Percentiles rank a stretch among this genome's conserved stretches.
phyloP scores from a whole-genome alignment of 2,797 vertebrate species.

The Podarcis lilfordi region DNA sequence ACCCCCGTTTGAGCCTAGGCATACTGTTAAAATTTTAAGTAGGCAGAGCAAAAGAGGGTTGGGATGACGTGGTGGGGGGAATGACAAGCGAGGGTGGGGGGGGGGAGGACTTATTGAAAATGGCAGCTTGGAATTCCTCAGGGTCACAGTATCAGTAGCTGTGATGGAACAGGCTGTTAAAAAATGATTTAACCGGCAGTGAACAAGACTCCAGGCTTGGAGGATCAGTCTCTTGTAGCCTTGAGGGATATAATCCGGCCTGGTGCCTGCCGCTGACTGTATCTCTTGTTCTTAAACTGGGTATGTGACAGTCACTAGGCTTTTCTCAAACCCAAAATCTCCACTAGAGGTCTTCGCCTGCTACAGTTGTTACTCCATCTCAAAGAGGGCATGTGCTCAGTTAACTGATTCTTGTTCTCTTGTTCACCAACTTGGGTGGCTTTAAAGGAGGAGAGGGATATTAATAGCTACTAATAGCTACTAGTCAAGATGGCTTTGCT shows the following conservation, averaged over 20 bases:
- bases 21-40: slow-evolving; percentile 60
- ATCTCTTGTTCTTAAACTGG: slow-evolving; percentile 47
- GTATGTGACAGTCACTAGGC: slow-evolving; percentile 54
- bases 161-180: slow-evolving; percentile 74
- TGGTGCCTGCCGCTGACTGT: slow-evolving; percentile 46
- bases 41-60: slow-evolving; percentile 18
- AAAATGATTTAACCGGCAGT: slow-evolving; percentile 74
- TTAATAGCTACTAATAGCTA: too few relatives aligned
- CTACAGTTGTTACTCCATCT: slow-evolving; percentile 26
- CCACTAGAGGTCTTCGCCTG: slow-evolving; percentile 21
- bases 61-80: background rate
- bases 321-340: slow-evolving; percentile 39
- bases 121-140: slow-evolving; percentile 72
- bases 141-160: slow-evolving; percentile 71
- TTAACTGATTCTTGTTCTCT: background rate
- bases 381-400: background rate
- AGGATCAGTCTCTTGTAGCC: slow-evolving; percentile 65
- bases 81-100: slow-evolving; percentile 1
- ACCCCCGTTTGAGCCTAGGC: slow-evolving; percentile 60
- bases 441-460: too few relatives aligned
- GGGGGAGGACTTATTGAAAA: slow-evolving; percentile 61
- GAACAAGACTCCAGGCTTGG: slow-evolving; percentile 63
- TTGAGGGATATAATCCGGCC: slow-evolving; percentile 67
- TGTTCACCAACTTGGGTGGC: background rate
- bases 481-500: too few relatives aligned